These are phyloP conservation scores for Caenorhabditis brenneri DNA, from an alignment of 1,140 invertebrate species.

Conservation along the genomic window DNA sequence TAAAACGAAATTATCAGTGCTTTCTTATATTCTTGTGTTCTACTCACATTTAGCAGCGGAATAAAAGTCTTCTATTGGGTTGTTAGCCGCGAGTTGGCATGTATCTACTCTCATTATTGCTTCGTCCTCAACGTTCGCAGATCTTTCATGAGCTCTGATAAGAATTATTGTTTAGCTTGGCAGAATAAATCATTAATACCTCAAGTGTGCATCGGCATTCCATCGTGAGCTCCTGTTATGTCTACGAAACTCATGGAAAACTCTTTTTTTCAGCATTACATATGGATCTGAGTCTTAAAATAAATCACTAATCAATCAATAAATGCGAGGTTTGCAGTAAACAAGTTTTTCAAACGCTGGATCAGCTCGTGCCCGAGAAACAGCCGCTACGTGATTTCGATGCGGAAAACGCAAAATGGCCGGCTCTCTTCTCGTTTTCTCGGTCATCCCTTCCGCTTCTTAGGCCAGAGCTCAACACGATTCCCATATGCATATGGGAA, in stretches of 20 bases:
- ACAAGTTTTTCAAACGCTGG: not conserved
- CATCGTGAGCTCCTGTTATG: constrained; percentile 47
- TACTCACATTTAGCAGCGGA: constrained; percentile 68
- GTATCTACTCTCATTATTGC: constrained; percentile 62
- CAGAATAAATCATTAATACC: not conserved
- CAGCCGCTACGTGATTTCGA: not conserved
- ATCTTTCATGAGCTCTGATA: constrained; percentile 59
- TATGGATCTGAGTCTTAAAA: not conserved
- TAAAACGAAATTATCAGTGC: no score
- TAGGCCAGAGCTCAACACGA: not conserved
- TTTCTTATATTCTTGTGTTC: no score
- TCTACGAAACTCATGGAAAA: constrained; percentile 16
- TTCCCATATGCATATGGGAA: not conserved
- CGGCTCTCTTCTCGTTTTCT: not conserved
- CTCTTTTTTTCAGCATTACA: constrained; percentile 48
- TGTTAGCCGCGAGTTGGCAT: constrained; percentile 67
- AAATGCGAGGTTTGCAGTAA: not conserved
- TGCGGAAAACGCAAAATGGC: not conserved
- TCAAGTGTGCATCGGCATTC: constrained; percentile 54
- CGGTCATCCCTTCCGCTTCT: not conserved
- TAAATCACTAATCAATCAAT: not conserved
- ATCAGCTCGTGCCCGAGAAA: not conserved
- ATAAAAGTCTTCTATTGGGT: constrained; percentile 68
- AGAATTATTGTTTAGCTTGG: not conserved
- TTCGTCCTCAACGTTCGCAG: constrained; percentile 56